phyloP scores from a whole-genome alignment of 2,888 invertebrate genomes.

The Drosophila setosimentum region DNA sequence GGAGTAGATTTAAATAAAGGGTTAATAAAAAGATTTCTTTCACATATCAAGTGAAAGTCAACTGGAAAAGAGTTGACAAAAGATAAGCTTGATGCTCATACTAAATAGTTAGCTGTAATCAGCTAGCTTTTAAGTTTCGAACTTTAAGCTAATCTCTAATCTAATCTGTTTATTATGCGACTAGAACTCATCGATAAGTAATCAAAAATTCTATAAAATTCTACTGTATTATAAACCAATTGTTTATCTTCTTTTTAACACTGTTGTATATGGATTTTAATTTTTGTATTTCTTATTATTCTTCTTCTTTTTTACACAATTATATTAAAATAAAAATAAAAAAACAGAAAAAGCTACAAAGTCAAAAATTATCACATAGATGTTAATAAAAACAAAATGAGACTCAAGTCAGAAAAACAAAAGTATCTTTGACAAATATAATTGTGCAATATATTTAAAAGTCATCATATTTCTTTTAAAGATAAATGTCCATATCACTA shows the following conservation, averaged over 20 bases:
- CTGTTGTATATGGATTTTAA: not conserved
- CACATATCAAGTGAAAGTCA: slow-evolving; percentile 2
- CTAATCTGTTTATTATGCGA: not conserved
- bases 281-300: not conserved
- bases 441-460: not conserved
- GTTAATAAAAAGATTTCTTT: not conserved
- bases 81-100: not conserved
- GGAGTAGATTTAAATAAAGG: slow-evolving; percentile 8
- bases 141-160: not conserved
- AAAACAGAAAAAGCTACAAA: no score
- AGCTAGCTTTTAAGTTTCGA: not conserved
- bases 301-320: not conserved
- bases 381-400: not conserved
- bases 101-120: not conserved
- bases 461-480: not conserved
- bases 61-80: not conserved
- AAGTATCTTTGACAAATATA: not conserved
- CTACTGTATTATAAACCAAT: not conserved
- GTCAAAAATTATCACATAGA: not conserved
- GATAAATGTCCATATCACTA: not conserved
- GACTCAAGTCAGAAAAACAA: not conserved
- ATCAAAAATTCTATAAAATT: not conserved
- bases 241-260: not conserved
- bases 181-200: not conserved
- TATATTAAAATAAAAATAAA: not conserved